Evolutionary conservation across 2,113 vertebrate genomes (phyloP).

Genomic region (Jaculus jaculus): DNA sequence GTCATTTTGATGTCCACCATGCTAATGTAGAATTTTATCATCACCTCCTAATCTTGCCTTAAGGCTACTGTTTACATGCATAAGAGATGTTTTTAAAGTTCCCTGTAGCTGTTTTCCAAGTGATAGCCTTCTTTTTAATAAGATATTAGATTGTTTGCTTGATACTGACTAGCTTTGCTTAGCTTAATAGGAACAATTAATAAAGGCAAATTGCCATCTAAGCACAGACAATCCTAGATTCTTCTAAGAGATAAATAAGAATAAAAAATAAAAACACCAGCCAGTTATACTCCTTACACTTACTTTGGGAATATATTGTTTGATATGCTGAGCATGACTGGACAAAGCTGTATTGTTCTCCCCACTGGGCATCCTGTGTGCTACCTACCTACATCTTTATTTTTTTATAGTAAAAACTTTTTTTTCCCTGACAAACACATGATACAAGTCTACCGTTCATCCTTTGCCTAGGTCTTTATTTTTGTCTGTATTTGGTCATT

Average conservation of each 20-base stretch:
- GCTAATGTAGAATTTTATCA: neutral
- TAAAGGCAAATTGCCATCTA: slow-evolving; percentile 24
- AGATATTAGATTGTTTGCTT: neutral
- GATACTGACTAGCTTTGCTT: neutral
- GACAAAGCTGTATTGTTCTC: neutral
- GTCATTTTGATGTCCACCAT: neutral
- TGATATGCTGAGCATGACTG: neutral
- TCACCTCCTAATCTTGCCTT: neutral
- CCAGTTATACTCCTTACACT: neutral
- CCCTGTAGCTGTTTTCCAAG: neutral
- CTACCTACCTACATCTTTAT: fast-evolving
- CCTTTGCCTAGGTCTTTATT: too few species aligned
- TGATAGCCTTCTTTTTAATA: slow-evolving; percentile 10
- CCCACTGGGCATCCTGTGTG: neutral
- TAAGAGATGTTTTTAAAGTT: slow-evolving; percentile 15
- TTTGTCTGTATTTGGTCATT: neutral
- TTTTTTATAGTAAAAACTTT: too few species aligned
- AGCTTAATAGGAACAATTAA: neutral
- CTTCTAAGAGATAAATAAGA: neutral
- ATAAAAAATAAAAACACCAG: neutral
- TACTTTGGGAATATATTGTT: neutral
- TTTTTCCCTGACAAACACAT: too few species aligned
- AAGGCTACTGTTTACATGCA: neutral
- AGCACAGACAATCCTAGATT: neutral
- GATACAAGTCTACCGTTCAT: too few species aligned